These are phyloP conservation scores for Rapana venosa DNA, from an alignment of 2,888 invertebrate genomes.

Conservation along the genomic window DNA sequence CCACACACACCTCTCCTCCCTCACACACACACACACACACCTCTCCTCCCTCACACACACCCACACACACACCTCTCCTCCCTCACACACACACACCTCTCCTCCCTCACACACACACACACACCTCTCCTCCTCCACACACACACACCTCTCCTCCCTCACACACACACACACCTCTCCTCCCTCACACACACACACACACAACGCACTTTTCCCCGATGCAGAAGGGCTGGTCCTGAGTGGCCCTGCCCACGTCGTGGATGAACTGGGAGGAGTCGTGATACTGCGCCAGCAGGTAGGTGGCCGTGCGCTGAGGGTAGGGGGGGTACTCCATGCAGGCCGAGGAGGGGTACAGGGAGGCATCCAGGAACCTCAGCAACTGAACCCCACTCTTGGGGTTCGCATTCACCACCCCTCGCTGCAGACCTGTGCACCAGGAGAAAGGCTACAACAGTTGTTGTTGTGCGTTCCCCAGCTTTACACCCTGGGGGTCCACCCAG, in stretches of 20 bases:
- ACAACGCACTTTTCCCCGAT: constrained; percentile 46
- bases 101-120: neutral
- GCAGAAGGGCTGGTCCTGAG: constrained; percentile 48
- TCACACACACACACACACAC: neutral
- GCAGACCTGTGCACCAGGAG: constrained; percentile 56
- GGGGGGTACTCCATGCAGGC: constrained; percentile 60
- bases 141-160: no score
- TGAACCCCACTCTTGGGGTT: constrained; percentile 54
- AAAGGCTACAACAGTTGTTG: no score
- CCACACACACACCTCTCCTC: no score
- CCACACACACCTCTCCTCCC: neutral
- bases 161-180: neutral
- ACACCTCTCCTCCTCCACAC: neutral
- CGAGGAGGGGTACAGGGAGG: constrained; percentile 63
- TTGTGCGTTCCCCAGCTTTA: no score
- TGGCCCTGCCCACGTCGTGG: constrained; percentile 49
- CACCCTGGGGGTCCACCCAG: no score
- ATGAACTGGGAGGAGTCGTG: constrained; percentile 59
- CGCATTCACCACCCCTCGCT: constrained; percentile 62
- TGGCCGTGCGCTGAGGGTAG: constrained; percentile 58
- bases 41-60: no score
- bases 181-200: neutral
- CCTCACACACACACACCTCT: neutral
- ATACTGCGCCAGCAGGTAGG: constrained; percentile 63
- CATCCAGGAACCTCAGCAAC: constrained; percentile 65